Base-by-base conservation (phyloP, 2,113 vertebrate genomes). In the Triplophysa rosa region DNA sequence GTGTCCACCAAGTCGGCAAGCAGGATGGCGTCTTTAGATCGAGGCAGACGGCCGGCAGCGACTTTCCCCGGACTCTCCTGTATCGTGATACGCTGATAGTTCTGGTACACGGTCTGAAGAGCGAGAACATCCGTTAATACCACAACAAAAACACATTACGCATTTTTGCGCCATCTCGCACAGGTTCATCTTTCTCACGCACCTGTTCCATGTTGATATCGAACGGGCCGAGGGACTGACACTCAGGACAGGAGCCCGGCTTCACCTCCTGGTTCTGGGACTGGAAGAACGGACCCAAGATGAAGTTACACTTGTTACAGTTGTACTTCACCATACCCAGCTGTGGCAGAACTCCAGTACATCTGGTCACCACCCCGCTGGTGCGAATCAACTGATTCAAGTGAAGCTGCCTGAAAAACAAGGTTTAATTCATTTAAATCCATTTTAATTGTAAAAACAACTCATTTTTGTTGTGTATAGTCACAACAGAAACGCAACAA, bases 121-220 rank as follows among this genome's bases (percentile, higher is more conserved):
- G n/a, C 63, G 52, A 14, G 16, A 63, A 13, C 5, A 56, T 14
- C 3, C 9, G 42, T 47, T 52, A 63, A 16, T 56, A 72, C 16
- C 26, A 67, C 29, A 6, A 33, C n/a, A 33, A 29, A 33, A 33
- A 33, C 29, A 33, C 29, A 33, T 33, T 6, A 33, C 29, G 29
- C 29, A 33, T 33, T 6, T 33, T 6, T 37, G 33, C 2, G 11
- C 2, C 16, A 52, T 16, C 49, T 52, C 4, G 3, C 14, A 21
- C 17, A 1, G 29, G 12, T 24, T 2, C 11, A 33, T 42, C 6
- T 29, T 29, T 29, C 2, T 66, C 9, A 58, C 93, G 88, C 77
- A 99, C 98, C 96, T 98, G 92, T 80, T 99, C 98, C 97, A 99
- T 99, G 93, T 99, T 99, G 91, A 99, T 96, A 82, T 99, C 97